Evolutionary conservation across 2,113 vertebrate species (phyloP), one percentile per base, ranked within the genome.

Genomic region (Martes martes): DNA sequence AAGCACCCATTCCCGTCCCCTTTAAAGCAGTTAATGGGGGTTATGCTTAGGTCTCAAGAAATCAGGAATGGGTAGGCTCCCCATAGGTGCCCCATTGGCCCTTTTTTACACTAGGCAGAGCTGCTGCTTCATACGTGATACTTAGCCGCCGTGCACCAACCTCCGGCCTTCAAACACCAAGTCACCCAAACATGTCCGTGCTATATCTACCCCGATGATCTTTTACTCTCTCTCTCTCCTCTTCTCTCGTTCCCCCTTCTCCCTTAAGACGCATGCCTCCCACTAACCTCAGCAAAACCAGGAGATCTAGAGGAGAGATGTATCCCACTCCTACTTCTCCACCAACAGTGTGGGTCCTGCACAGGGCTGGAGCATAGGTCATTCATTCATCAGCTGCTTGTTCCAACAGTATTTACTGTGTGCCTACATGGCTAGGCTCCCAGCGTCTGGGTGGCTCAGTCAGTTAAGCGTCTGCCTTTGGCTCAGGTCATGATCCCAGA

Each of bases 161-260:
- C 76, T 79, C 1, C 0, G 33, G 59, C 61, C 59, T 92, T 47
- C 45, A 21, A 24, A 33, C 1, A 2, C 33, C 42, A 89, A 85
- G 39, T 24, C 47, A 45, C 33, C 39, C 39, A 36, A 33, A 69
- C 14, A 15, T n/a, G 26, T 85, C 67, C 47, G 36, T 57, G 50
- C 42, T 83, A 0, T 92, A 67, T 96, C 55, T 80, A n/a, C 71
- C 88, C 76, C 63, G 33, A 55, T 83, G 81, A 4, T 71, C 33
- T 82, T 90, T 96, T 71, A 65, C 71, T 89, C 59, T 91, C 19
- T 89, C 19, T 89, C 28, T 69, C 81, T 76, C 42, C 80, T 52
- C 52, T 42, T 57, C 52, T 80, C 42, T 84, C 16, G 15, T 14
- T 73, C 26, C 9, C 7, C 28, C 11, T 69, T 65, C 11, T 81